A percentile compares a stretch with the other conserved stretches of the same genome.
These are phyloP conservation scores for Hypocryptadius cinnamomeus DNA, from an alignment of 2,113 vertebrate species.

Conservation along the genomic window DNA sequence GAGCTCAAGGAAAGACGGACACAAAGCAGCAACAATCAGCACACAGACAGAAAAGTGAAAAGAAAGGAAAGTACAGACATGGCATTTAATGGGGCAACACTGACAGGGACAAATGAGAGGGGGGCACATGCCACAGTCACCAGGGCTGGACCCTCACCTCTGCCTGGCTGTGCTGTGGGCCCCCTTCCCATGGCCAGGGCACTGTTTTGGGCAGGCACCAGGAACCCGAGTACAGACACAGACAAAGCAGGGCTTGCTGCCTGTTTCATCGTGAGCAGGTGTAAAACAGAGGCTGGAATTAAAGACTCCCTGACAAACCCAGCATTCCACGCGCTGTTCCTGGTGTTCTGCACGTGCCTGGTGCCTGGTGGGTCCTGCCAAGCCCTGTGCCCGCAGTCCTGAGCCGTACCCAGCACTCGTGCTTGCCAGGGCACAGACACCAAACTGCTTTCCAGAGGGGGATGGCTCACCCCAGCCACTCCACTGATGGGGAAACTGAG, in stretches of 20 bases:
- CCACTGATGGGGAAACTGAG: slow-evolving; percentile 31
- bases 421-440: background rate
- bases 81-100: slow-evolving; percentile 56
- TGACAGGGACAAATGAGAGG: slow-evolving; percentile 17
- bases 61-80: slow-evolving; percentile 50
- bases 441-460: background rate
- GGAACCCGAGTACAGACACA: background rate
- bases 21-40: background rate
- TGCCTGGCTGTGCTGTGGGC: background rate
- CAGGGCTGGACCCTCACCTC: background rate
- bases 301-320: background rate
- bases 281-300: background rate
- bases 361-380: background rate
- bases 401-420: rapidly evolving
- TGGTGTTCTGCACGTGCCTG: rapidly evolving
- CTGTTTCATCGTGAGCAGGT: background rate
- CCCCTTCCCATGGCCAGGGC: background rate
- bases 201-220: background rate
- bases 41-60: background rate
- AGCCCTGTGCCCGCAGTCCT: rapidly evolving
- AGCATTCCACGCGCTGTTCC: rapidly evolving
- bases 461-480: background rate
- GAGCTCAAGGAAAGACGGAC: background rate
- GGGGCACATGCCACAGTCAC: background rate
- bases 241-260: background rate